Evolutionary conservation across 2,888 invertebrate species (phyloP), one percentile per base, ranked within the genome.

Genomic region (Parnassius apollo): DNA sequence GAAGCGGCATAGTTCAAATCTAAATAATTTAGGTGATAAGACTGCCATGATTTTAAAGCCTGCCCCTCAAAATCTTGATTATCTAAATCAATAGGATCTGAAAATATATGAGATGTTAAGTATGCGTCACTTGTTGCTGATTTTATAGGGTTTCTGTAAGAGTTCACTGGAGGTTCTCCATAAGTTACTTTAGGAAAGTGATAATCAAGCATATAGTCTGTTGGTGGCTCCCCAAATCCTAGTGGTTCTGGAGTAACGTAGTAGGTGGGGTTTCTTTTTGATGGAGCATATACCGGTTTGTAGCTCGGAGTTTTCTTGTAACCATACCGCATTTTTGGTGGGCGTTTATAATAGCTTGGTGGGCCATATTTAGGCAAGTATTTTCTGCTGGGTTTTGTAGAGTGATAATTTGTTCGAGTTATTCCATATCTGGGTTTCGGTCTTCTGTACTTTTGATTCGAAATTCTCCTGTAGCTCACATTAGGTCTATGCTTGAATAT

Each of bases 221-320:
- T 57, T 2, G 88, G 88, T 7, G 90, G 89, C 66, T 91, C 90
- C 1, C 78, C 90, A 65, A 89, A 90, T 9, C 83, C 77, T 9
- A 69, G 65, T 2, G 81, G 77, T 59, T 80, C 79, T 53, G 72
- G 67, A n/a, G 69, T 66, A n/a, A 71, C 69, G 45, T 69, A 67
- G 1, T 69, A 56, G 9, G 71, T 67, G 0, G 71, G 69, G 9
- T 68, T 66, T 61, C 76, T 79, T 42, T 81, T 77, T n/a, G 77
- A 70, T 12, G 75, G 73, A 8, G 75, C 72, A 54, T 80, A 76
- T 2, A 65, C 48, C 2, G 81, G 74, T 58, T 76, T 76, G 13
- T 66, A 65, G n/a, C 62, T 73, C n/a, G 64, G 58, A 9, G 67
- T 65, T 59, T 80, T 80, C 1, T 72, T 69, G 9, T 73, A 70